A percentile compares a stretch with the other conserved stretches of the same genome.
Conservation (phyloP, 2,797 vertebrate genomes). For the Poecilia picta region DNA sequence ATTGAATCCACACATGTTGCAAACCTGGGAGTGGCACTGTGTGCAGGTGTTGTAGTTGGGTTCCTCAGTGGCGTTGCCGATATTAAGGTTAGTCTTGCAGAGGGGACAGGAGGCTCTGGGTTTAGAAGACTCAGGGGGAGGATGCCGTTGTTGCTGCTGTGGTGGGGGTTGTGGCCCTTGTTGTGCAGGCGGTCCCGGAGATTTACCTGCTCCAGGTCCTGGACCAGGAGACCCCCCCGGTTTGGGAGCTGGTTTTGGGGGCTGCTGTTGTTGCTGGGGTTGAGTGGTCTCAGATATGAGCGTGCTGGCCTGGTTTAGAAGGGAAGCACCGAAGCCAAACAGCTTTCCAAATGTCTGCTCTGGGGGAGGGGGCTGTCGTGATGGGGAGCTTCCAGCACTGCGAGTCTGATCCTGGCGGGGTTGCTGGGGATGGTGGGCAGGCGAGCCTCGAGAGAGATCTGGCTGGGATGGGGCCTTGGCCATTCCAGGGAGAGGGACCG, state of each 20-base stretch:
- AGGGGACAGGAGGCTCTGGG: constrained; percentile 92
- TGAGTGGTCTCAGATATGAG: constrained; percentile 91
- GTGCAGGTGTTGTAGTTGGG: constrained; percentile 97
- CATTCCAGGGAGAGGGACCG: constrained; percentile 81
- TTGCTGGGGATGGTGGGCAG: constrained; percentile 79
- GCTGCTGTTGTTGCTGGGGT: constrained; percentile 80
- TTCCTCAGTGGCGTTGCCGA: constrained; percentile 84
- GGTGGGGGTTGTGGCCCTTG: constrained; percentile 63
- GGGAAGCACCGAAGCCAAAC: constrained; percentile 95
- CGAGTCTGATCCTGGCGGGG: constrained; percentile 86
- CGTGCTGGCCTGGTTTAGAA: constrained; percentile 96
- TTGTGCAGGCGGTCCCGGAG: constrained; percentile 67
- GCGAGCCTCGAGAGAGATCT: constrained; percentile 83
- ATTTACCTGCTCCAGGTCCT: constrained; percentile 77
- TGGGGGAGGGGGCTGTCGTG: constrained; percentile 86
- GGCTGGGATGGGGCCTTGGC: constrained; percentile 87
- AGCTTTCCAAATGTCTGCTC: constrained; percentile 95
- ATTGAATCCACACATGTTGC: constrained; percentile 99
- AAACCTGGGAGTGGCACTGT: constrained; percentile 92
- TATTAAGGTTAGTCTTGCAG: constrained; percentile 93
- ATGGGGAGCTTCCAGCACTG: constrained; percentile 83
- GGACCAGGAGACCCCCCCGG: constrained; percentile 80
- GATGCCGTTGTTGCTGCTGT: constrained; percentile 60
- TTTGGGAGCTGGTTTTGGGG: constrained; percentile 89
- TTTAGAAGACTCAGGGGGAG: constrained; percentile 78